Percentiles rank a stretch among this genome's conserved stretches.
phyloP scores from a whole-genome alignment of 2,113 vertebrate species.

The Abramis brama region DNA sequence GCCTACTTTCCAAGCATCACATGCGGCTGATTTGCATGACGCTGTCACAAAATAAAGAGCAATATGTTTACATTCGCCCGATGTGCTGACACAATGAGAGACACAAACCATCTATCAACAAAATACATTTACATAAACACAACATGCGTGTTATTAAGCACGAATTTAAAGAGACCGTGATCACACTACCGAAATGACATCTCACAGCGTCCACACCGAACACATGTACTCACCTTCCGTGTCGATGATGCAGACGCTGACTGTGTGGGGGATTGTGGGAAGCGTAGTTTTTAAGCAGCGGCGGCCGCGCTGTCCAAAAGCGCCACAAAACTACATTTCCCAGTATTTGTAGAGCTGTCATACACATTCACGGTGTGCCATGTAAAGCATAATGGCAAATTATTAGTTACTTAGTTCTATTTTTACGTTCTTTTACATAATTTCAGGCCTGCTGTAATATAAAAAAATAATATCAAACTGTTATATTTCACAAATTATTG shows the following conservation, averaged over 20 bases:
- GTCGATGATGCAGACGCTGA: neutral
- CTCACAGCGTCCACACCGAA: neutral
- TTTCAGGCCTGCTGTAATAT: neutral
- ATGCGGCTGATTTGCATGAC: conserved; percentile 5
- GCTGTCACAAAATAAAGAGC: conserved; percentile 10
- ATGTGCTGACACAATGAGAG: neutral
- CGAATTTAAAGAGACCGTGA: neutral
- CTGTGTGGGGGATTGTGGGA: conserved; percentile 56
- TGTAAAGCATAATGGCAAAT: neutral
- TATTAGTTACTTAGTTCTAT: neutral
- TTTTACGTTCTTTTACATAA: neutral
- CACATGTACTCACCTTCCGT: conserved; percentile 62
- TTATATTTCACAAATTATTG: neutral
- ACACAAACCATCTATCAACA: neutral
- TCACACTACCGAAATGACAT: neutral
- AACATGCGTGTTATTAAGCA: neutral
- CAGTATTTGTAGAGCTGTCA: neutral
- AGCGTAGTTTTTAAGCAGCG: conserved; percentile 51
- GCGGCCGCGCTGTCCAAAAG: rapidly evolving
- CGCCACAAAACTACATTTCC: conserved; percentile 54
- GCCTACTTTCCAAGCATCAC: neutral
- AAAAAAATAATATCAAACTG: neutral
- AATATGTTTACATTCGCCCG: conserved; percentile 7
- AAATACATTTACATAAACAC: neutral
- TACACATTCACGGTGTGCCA: neutral